Evolutionary conservation across 2,113 vertebrate species (phyloP).

Genomic region (Tringa solitaria): DNA sequence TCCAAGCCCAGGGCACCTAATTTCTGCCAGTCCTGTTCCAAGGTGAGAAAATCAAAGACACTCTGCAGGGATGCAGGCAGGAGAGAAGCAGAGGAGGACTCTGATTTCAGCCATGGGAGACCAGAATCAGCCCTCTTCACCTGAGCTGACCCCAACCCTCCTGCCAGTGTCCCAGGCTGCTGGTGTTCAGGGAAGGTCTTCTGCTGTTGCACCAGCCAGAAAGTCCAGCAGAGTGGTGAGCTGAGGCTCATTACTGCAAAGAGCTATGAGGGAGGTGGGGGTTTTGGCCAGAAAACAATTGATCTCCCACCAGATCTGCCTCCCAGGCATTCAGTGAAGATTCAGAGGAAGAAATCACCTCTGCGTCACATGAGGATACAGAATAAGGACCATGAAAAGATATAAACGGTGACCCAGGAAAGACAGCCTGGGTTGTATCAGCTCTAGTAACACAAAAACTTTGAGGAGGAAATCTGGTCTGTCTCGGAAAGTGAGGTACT

Average conservation of each 20-base stretch:
- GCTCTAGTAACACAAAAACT: not conserved
- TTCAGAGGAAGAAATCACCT: not conserved
- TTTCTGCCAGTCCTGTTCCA: not conserved
- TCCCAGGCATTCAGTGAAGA: not conserved
- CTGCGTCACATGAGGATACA: accelerated
- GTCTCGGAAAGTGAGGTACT: not conserved
- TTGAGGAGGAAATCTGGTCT: not conserved
- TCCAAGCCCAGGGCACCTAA: not conserved
- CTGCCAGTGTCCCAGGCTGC: not conserved
- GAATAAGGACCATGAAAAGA: not conserved
- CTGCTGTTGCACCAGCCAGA: not conserved
- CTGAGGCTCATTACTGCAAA: not conserved
- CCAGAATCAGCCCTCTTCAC: not conserved
- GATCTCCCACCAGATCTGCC: accelerated
- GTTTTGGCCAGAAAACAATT: not conserved
- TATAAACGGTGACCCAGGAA: not conserved
- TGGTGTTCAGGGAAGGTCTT: not conserved
- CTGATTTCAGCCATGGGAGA: not conserved
- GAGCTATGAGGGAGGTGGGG: not conserved
- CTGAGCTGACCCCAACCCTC: not conserved
- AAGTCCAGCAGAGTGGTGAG: not conserved
- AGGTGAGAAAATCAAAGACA: not conserved
- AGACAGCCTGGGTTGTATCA: not conserved
- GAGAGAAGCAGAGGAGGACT: not conserved
- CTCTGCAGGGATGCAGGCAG: not conserved